Percentiles rank a stretch among this genome's conserved stretches.
These are phyloP conservation scores for Prosapia bicincta DNA, from an alignment of 2,888 invertebrate genomes.

Conservation along the genomic window DNA sequence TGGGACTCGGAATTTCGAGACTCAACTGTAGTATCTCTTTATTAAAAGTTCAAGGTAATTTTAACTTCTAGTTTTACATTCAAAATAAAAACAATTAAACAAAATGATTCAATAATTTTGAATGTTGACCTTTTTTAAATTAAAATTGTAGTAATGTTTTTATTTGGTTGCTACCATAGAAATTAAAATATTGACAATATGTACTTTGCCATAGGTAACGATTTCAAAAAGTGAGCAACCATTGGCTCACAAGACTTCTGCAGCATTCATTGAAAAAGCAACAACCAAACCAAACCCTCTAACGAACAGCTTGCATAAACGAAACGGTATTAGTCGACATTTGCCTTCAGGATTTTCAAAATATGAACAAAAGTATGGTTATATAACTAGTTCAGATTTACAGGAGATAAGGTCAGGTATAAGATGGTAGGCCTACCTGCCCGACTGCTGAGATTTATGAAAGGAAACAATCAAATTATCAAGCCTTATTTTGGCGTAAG, in stretches of 20 bases:
- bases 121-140: no score
- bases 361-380: slow-evolving; percentile 27
- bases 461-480: background rate
- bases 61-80: no score
- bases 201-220: background rate
- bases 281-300: background rate
- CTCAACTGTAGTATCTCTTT: no score
- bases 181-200: no score
- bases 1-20: no score
- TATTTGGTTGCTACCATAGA: no score
- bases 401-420: slow-evolving; percentile 17
- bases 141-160: no score
- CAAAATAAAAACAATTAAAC: no score
- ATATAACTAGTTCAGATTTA: slow-evolving; percentile 22
- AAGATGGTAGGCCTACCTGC: slow-evolving; percentile 7
- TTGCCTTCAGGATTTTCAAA: background rate
- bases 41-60: no score
- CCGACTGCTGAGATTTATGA: background rate
- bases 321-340: background rate
- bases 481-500: background rate
- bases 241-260: background rate
- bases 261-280: background rate
- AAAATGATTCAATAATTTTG: no score
- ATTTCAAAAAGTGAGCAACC: background rate
- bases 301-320: background rate